Conservation (phyloP, 2,888 invertebrate genomes). For the Escarpia spicata region DNA sequence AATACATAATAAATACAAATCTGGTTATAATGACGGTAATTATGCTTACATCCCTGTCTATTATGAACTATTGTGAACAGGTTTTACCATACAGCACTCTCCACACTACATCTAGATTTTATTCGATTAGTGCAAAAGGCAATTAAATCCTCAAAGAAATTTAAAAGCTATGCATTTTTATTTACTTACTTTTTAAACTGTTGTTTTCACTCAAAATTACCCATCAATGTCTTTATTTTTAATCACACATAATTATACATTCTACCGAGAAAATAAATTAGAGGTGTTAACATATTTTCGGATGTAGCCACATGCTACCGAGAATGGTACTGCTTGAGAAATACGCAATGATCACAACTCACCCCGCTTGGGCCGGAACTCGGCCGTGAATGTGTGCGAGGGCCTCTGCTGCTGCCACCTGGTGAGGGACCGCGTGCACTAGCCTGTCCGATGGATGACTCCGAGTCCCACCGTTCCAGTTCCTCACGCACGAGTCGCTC, state of each 20-base stretch:
- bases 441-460: constrained; percentile 37
- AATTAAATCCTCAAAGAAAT: background rate
- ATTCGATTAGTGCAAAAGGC: background rate
- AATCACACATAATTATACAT: background rate
- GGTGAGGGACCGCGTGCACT: background rate
- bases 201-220: background rate
- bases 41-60: background rate
- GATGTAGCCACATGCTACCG: background rate
- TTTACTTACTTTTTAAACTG: background rate
- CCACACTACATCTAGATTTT: background rate
- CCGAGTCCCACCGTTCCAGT: constrained; percentile 65
- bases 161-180: background rate
- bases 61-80: background rate
- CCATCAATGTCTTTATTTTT: background rate
- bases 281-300: background rate
- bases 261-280: background rate
- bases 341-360: background rate
- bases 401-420: constrained; percentile 14
- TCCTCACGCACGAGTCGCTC: constrained; percentile 66
- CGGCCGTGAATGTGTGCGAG: background rate
- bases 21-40: background rate
- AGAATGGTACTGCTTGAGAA: background rate
- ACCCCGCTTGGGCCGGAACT: background rate
- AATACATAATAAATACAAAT: background rate
- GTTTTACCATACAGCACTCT: background rate